These are phyloP conservation scores for Coleophora flavipennella DNA, from an alignment of 2,888 invertebrate species.

Conservation along the genomic window DNA sequence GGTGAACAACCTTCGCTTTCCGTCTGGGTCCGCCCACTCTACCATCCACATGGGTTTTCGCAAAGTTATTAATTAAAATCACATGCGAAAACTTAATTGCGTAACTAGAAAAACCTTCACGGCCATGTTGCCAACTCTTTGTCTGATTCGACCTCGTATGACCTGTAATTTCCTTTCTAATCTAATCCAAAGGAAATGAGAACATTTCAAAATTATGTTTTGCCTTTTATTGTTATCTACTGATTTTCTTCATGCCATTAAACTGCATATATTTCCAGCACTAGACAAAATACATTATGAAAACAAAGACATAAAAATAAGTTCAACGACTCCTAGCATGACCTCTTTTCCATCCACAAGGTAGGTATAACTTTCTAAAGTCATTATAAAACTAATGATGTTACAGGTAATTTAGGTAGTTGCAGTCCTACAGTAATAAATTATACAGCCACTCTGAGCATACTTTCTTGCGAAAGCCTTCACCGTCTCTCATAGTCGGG, in stretches of 20 bases:
- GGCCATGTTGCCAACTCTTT: conserved; percentile 43
- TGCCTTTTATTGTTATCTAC: background rate
- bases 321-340: conserved; percentile 32
- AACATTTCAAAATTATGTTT: too few relatives aligned
- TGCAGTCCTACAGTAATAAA: too few relatives aligned
- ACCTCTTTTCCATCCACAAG: conserved; percentile 25
- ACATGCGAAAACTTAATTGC: conserved; percentile 35
- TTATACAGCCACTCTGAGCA: too few relatives aligned
- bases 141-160: conserved; percentile 21
- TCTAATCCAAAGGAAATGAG: background rate
- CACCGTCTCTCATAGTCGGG: too few relatives aligned
- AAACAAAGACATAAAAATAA: conserved; percentile 12
- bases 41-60: conserved; percentile 26
- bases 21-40: conserved; percentile 45
- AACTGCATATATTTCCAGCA: too few relatives aligned
- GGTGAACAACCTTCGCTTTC: conserved; percentile 64
- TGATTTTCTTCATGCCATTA: too few relatives aligned
- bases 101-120: conserved; percentile 36
- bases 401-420: background rate
- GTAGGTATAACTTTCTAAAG: background rate
- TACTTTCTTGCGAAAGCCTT: too few relatives aligned
- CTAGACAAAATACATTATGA: too few relatives aligned
- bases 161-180: too few relatives aligned
- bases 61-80: conserved; percentile 25
- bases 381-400: background rate